Base-by-base conservation (phyloP, 2,113 vertebrate species). In the Brachypodius melanocephalos region DNA sequence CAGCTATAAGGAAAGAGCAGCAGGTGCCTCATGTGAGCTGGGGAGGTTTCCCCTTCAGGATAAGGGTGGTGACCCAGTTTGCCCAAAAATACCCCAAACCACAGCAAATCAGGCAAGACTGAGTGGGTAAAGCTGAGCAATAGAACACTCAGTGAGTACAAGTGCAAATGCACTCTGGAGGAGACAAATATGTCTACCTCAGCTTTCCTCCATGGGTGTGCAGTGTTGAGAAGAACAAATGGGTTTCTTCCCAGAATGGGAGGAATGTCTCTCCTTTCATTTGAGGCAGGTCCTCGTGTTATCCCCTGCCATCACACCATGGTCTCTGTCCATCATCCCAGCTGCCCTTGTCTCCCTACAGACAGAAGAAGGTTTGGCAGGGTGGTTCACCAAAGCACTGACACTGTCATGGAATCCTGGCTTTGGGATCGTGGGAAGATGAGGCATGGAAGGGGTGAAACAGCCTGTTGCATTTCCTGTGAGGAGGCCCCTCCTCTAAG, bases 241-340 rank as follows among this genome's bases (percentile, higher is more conserved):
- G 28, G 21, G 28, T 29, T 31, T 66, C 10, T 19, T 43, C 17
- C 12, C 20, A 36, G 34, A 32, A n/a, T 2, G 15, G 6, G 34
- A 80, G 17, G 29, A 31, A 45, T 28, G 25, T 8, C 5, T 76
- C 17, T 59, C 28, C 6, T 51, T 61, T 51, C 10, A 49, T 43
- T 58, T 43, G 29, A 67, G 57, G 32, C 21, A 72, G 19, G 26
- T 36, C 4, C 34, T 74, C 2, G 4, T 1, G 0, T 42, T 46
- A 15, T 24, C 15, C 34, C 9, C 9, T 32, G 34, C 52, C 67
- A 49, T 3, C 0, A 0, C 7, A 10, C 12, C 28, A 0, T 2
- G 11, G 9, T n/a, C 19, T 62, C 28, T 79, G 29, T 18, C 10
- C 18, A 7, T 17, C 34, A 8, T 17, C 11, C 40, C 31, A 80